Conservation (phyloP, 1,140 invertebrate genomes). For the Notospermus geniculatus region DNA sequence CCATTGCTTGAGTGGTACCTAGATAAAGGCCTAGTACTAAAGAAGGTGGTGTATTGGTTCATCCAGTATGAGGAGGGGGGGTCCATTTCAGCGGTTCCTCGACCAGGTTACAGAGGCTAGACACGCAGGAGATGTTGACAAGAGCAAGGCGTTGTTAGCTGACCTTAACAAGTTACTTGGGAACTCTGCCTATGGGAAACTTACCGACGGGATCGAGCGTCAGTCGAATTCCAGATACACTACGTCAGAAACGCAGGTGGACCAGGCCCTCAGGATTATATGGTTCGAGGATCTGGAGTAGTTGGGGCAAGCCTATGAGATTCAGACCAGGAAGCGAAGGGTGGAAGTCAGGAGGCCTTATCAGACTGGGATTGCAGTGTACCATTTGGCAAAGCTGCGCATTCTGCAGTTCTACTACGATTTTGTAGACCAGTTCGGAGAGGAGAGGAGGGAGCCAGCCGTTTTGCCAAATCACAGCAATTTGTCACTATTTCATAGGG, state of each 20-base stretch:
- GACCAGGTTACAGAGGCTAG: not conserved
- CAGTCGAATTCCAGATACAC: not conserved
- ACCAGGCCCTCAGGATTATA: not conserved
- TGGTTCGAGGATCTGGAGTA: constrained; percentile 1
- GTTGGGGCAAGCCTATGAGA: not conserved
- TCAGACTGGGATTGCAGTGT: not conserved
- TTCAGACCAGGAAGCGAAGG: not conserved
- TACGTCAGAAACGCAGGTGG: not conserved
- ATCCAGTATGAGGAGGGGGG: not conserved
- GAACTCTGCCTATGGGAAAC: not conserved
- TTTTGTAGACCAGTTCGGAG: not conserved
- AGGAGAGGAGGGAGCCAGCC: no score
- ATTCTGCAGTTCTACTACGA: not conserved
- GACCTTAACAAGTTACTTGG: no score
- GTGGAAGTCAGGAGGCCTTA: not conserved
- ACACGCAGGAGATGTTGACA: not conserved
- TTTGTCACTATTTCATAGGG: no score
- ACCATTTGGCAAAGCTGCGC: not conserved
- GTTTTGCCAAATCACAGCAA: no score
- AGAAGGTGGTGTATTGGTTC: not conserved
- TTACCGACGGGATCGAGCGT: not conserved
- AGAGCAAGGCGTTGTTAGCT: not conserved
- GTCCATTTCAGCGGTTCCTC: not conserved
- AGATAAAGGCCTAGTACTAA: not conserved
- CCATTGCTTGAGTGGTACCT: not conserved